Conservation (phyloP, 2,113 vertebrate species). For the Nanorana parkeri region DNA sequence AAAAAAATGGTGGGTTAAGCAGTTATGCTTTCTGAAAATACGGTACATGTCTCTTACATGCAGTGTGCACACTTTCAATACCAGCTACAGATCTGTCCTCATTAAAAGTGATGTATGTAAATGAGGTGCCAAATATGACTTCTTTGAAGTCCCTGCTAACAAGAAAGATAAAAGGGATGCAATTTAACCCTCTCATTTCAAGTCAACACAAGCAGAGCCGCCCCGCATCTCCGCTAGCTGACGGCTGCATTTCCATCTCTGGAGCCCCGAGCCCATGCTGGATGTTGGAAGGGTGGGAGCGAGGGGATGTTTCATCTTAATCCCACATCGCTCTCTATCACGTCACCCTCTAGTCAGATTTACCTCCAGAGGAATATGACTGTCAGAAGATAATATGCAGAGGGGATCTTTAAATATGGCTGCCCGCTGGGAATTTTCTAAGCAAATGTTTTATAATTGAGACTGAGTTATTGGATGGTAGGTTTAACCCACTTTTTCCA, state of each 20-base stretch:
- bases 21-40: slow-evolving; percentile 21
- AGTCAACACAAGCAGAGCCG: not conserved
- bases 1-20: not conserved
- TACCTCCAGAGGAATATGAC: slow-evolving; percentile 44
- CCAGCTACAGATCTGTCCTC: slow-evolving; percentile 37
- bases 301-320: slow-evolving; percentile 43
- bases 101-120: slow-evolving; percentile 57
- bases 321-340: slow-evolving; percentile 38
- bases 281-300: not conserved
- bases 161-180: slow-evolving; percentile 48
- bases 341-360: slow-evolving; percentile 39
- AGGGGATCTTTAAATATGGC: slow-evolving; percentile 46
- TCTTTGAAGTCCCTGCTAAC: slow-evolving; percentile 55
- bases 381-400: slow-evolving; percentile 40
- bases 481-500: slow-evolving; percentile 26
- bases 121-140: slow-evolving; percentile 44
- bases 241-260: slow-evolving; percentile 19
- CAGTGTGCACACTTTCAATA: slow-evolving; percentile 5
- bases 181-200: slow-evolving; percentile 35
- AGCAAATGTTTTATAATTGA: slow-evolving; percentile 45
- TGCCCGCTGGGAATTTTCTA: slow-evolving; percentile 51
- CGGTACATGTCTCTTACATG: slow-evolving; percentile 11
- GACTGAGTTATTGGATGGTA: slow-evolving; percentile 22
- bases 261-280: slow-evolving; percentile 26
- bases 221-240: slow-evolving; percentile 1